phyloP scores from a whole-genome alignment of 1,140 invertebrate species.

The Grapholita molesta region DNA sequence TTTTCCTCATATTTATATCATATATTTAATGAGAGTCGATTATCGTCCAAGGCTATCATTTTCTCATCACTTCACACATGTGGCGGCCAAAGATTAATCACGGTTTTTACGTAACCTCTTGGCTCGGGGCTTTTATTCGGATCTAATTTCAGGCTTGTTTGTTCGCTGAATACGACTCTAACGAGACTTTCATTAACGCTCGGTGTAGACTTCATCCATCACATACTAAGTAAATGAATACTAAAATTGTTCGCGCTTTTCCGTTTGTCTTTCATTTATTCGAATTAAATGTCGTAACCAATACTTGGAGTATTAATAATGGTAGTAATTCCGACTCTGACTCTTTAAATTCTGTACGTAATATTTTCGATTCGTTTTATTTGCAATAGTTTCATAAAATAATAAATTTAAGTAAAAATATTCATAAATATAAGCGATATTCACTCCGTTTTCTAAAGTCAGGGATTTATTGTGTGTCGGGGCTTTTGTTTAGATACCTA shows the following conservation, averaged over 20 bases:
- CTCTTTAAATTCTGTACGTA: too few relatives aligned
- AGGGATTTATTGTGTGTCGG: background rate
- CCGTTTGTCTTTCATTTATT: too few relatives aligned
- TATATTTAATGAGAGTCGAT: slow-evolving; percentile 7
- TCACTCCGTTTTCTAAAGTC: background rate
- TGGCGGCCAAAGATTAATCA: slow-evolving; percentile 14
- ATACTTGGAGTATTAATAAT: too few relatives aligned
- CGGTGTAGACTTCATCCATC: background rate
- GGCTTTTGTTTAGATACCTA: background rate
- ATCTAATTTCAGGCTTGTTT: slow-evolving; percentile 14
- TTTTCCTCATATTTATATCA: background rate
- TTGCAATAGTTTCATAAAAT: too few relatives aligned
- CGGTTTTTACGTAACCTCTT: slow-evolving; percentile 9
- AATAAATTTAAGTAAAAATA: background rate
- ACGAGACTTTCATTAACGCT: slow-evolving; percentile 18
- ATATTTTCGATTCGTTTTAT: too few relatives aligned
- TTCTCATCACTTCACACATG: slow-evolving; percentile 15
- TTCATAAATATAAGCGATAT: background rate
- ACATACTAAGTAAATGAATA: slow-evolving; percentile 16
- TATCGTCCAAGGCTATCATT: slow-evolving; percentile 12
- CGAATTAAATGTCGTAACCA: too few relatives aligned
- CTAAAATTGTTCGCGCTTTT: slow-evolving; percentile 2
- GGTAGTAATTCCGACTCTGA: too few relatives aligned
- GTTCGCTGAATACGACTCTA: slow-evolving; percentile 15
- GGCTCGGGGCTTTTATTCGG: slow-evolving; percentile 8